Conservation (phyloP, 1,140 invertebrate species). For the Neuroterus valhalla region DNA sequence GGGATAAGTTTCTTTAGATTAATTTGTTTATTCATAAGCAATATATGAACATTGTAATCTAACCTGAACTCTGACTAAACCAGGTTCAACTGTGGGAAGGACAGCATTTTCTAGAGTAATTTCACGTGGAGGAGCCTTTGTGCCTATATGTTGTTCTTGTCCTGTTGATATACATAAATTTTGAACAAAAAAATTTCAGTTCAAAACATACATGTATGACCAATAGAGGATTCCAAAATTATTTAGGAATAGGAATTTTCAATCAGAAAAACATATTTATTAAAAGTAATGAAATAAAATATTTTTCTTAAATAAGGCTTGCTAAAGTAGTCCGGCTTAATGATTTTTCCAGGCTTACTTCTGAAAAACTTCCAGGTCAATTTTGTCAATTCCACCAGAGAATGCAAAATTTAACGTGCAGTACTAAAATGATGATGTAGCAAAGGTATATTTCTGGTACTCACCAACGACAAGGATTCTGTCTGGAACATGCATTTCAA, state of each 20-base stretch:
- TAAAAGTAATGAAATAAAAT: constrained; percentile 7
- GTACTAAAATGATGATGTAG: not conserved
- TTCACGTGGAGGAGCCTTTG: constrained; percentile 87
- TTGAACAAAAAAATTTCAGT: constrained; percentile 30
- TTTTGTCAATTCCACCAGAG: no score
- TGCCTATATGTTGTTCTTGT: constrained; percentile 88
- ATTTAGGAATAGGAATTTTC: constrained; percentile 20
- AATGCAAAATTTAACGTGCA: no score
- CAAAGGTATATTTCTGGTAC: constrained; percentile 38
- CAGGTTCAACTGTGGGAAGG: constrained; percentile 80
- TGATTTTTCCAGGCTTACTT: no score
- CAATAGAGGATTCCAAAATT: no score
- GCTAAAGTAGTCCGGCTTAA: no score
- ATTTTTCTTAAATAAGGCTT: no score
- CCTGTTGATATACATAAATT: constrained; percentile 69
- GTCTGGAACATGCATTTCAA: constrained; percentile 93
- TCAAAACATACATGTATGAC: no score
- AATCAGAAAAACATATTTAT: constrained; percentile 33
- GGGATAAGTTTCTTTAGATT: not conserved
- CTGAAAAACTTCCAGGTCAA: no score
- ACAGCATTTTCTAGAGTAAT: constrained; percentile 89
- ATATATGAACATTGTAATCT: constrained; percentile 36
- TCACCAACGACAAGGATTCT: constrained; percentile 88
- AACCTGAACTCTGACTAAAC: constrained; percentile 82
- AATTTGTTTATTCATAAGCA: constrained; percentile 30